These are phyloP conservation scores for Lichenostomus cassidix DNA, from an alignment of 2,113 vertebrate species.

Conservation along the genomic window DNA sequence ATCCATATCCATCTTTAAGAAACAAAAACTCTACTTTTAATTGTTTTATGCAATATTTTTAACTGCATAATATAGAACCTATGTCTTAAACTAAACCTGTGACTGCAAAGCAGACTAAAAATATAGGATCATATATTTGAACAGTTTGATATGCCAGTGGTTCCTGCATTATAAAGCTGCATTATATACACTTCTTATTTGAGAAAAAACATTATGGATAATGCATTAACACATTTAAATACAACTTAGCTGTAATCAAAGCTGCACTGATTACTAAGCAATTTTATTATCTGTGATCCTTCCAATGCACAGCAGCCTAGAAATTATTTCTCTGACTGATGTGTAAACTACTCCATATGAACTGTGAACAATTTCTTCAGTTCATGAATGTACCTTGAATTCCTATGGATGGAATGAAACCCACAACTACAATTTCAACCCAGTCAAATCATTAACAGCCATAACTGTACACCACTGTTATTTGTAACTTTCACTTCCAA, in stretches of 20 bases:
- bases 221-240: background rate
- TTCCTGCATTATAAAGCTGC: background rate
- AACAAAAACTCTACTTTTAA: background rate
- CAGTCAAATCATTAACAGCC: background rate
- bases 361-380: background rate
- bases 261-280: background rate
- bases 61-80: background rate
- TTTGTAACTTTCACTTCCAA: background rate
- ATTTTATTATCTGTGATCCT: background rate
- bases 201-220: background rate
- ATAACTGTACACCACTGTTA: background rate
- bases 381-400: background rate
- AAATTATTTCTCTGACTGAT: background rate
- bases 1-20: conserved; percentile 72
- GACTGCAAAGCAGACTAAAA: background rate
- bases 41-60: background rate
- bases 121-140: background rate
- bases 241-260: background rate
- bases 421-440: background rate
- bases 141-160: background rate
- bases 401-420: background rate
- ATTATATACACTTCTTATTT: background rate
- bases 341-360: background rate
- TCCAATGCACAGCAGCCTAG: background rate
- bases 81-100: background rate